Evolutionary conservation across 2,797 vertebrate genomes (phyloP).

Genomic region (Coregonus ussuriensis): DNA sequence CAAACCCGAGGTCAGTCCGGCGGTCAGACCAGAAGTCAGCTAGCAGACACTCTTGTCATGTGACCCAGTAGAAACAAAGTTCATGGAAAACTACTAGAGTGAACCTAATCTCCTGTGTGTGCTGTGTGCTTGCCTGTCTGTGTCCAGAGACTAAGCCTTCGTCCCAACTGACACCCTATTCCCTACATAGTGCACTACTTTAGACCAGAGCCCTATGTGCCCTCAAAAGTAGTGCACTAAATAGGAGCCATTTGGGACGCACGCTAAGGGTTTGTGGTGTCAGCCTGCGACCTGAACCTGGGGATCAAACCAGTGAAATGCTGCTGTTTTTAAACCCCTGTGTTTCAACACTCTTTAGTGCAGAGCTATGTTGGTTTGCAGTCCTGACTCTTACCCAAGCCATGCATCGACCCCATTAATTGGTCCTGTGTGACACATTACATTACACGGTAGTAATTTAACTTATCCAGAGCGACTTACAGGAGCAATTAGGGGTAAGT

Average conservation of each 20-base stretch:
- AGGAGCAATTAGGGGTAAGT: too few relatives aligned
- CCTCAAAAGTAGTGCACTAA: too few relatives aligned
- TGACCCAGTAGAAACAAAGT: conserved; percentile 2
- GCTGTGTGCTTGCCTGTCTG: neutral
- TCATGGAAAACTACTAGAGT: neutral
- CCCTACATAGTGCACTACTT: too few relatives aligned
- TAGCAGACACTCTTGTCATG: neutral
- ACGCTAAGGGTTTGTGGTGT: conserved; percentile 18
- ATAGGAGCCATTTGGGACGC: conserved; percentile 1
- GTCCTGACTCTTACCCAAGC: too few relatives aligned
- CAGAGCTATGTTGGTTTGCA: neutral
- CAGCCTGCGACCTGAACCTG: neutral
- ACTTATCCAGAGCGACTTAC: too few relatives aligned
- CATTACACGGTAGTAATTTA: too few relatives aligned
- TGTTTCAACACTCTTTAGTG: neutral
- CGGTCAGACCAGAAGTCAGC: conserved; percentile 13
- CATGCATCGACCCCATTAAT: too few relatives aligned
- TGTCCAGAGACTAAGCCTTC: neutral
- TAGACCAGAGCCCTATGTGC: too few relatives aligned
- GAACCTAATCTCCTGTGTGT: too few relatives aligned
- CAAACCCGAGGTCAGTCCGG: too few relatives aligned
- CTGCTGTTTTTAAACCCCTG: neutral
- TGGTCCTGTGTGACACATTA: too few relatives aligned
- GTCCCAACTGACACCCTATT: neutral
- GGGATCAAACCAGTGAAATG: neutral